phyloP scores from a whole-genome alignment of 2,113 vertebrate species.

The Smithornis capensis region DNA sequence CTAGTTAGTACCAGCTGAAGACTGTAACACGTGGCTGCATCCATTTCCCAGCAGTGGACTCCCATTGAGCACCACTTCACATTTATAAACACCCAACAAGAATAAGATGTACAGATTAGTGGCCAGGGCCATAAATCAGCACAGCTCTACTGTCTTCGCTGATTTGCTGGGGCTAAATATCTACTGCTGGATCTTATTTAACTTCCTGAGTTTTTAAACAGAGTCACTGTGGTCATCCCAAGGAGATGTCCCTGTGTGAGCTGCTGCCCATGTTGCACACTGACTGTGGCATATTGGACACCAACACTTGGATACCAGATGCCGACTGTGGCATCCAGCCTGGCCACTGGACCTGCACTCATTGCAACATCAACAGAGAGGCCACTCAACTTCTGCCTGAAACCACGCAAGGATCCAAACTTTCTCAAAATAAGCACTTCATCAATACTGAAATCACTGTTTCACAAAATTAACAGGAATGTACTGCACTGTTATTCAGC shows the following conservation, averaged over 20 bases:
- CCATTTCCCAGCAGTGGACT: not conserved
- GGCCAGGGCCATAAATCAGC: not conserved
- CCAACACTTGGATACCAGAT: not conserved
- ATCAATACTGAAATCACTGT: not conserved
- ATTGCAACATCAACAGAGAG: accelerated
- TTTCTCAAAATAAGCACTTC: not conserved
- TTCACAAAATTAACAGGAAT: not conserved
- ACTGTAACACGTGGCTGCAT: not conserved
- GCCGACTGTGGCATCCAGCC: not conserved
- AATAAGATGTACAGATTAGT: not conserved
- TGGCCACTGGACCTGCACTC: too few species aligned
- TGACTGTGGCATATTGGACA: accelerated
- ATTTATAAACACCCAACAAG: not conserved
- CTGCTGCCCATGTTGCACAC: not conserved
- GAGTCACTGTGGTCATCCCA: not conserved
- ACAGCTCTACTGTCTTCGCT: not conserved
- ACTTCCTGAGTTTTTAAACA: not conserved
- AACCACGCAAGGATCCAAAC: not conserved
- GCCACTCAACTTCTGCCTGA: not conserved
- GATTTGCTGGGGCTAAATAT: not conserved
- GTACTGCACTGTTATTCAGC: not conserved
- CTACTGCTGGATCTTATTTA: not conserved
- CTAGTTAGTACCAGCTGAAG: not conserved
- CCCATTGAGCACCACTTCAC: not conserved
- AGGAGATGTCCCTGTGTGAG: not conserved